Conservation (phyloP, 2,797 vertebrate species). For the Psittacula echo region DNA sequence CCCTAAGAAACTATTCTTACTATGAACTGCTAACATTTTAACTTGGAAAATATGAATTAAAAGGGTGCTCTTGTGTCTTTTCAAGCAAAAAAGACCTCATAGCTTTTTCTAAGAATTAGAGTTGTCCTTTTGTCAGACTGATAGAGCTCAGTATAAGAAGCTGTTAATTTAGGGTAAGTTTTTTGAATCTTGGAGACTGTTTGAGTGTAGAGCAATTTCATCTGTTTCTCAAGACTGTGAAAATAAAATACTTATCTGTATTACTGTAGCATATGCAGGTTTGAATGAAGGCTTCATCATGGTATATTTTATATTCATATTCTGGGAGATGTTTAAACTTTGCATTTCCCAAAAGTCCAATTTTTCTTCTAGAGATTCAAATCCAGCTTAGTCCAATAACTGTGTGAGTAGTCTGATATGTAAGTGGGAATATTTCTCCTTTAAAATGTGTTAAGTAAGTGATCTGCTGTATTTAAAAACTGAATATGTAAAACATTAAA, state of each 20-base stretch:
- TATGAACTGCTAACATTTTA: background rate
- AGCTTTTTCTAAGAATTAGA: background rate
- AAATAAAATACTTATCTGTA: background rate
- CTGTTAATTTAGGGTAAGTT: background rate
- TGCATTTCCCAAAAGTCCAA: background rate
- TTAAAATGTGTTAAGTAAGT: background rate
- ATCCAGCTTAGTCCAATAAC: background rate
- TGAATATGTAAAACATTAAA: background rate
- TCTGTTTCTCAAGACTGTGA: background rate
- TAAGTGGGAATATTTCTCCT: background rate
- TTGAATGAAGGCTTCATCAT: background rate
- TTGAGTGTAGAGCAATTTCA: background rate
- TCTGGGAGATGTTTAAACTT: background rate
- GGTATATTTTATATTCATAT: background rate
- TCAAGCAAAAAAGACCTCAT: background rate
- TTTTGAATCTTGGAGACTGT: background rate
- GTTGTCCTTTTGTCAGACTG: background rate
- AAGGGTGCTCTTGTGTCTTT: background rate
- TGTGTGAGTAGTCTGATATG: background rate
- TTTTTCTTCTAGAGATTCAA: background rate
- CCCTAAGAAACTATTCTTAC: background rate
- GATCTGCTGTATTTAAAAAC: background rate
- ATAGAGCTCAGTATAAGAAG: background rate
- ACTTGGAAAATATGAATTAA: background rate
- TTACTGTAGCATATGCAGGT: background rate